phyloP scores from a whole-genome alignment of 2,888 invertebrate genomes.

The Graphium colonna region DNA sequence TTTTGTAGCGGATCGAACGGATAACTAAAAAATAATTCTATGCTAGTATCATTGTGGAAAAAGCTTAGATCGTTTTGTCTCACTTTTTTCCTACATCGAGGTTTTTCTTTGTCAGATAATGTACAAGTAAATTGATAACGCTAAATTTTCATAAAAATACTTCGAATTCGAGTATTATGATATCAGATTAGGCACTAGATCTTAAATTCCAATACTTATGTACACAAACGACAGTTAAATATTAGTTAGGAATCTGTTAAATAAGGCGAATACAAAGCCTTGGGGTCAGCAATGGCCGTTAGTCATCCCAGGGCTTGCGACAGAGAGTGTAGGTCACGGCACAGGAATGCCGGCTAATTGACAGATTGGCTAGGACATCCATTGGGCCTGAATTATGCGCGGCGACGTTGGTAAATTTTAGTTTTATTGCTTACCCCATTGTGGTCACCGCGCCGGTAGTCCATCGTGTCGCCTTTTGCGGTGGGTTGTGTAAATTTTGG shows the following conservation, averaged over 20 bases:
- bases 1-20: too few relatives aligned
- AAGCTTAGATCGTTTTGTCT: too few relatives aligned
- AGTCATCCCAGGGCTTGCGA: slow-evolving; percentile 45
- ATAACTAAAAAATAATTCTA: too few relatives aligned
- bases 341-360: slow-evolving; percentile 71
- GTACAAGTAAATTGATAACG: too few relatives aligned
- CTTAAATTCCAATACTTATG: slow-evolving; percentile 1
- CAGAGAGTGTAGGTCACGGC: slow-evolving; percentile 57
- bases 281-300: slow-evolving; percentile 40
- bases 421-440: slow-evolving; percentile 25
- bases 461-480: slow-evolving; percentile 18
- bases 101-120: too few relatives aligned
- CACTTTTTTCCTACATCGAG: too few relatives aligned
- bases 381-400: slow-evolving; percentile 37
- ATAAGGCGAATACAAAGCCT: slow-evolving; percentile 8
- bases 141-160: too few relatives aligned
- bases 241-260: too few relatives aligned
- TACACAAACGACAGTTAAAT: slow-evolving; percentile 14
- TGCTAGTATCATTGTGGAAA: too few relatives aligned
- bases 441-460: slow-evolving; percentile 23
- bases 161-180: too few relatives aligned
- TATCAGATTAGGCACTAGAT: too few relatives aligned
- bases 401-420: slow-evolving; percentile 29
- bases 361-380: slow-evolving; percentile 63
- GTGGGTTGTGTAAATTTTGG: not conserved